Evolutionary conservation across 2,797 vertebrate species (phyloP).

Genomic region (Spheniscus humboldti): DNA sequence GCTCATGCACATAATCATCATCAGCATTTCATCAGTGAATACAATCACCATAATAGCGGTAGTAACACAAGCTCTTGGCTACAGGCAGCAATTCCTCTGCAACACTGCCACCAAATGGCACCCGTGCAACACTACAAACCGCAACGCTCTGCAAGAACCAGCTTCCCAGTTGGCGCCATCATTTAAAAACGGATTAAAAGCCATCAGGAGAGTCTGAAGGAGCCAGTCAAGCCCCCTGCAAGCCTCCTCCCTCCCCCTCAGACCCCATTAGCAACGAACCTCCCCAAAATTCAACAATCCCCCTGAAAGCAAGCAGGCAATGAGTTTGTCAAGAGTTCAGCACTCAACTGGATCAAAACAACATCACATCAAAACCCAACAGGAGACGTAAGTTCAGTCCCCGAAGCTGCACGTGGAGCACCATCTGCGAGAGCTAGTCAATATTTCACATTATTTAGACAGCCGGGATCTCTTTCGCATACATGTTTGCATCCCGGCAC

Average conservation of each 20-base stretch:
- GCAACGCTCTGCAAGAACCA: neutral
- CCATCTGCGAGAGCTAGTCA: constrained; percentile 46
- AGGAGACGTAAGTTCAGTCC: neutral
- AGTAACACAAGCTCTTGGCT: neutral
- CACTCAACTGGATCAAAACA: neutral
- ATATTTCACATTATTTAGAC: constrained; percentile 63
- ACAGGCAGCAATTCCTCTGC: constrained; percentile 4
- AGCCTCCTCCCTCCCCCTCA: neutral
- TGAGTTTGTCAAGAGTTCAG: neutral
- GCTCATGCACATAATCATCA: neutral
- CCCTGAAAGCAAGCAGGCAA: neutral
- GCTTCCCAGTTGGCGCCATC: neutral
- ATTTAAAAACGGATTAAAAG: neutral
- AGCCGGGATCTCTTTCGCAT: constrained; percentile 23
- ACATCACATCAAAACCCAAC: neutral
- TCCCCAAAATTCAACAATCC: neutral
- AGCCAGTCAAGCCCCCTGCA: neutral
- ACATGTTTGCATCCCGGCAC: constrained; percentile 45
- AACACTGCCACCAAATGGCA: constrained; percentile 57
- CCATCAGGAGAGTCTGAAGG: neutral
- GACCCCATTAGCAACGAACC: neutral
- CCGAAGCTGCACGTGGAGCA: constrained; percentile 11
- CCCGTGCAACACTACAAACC: neutral
- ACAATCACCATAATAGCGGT: neutral
- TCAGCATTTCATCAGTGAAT: neutral